Conservation (phyloP, 2,113 vertebrate genomes). For the Hystrix brachyura region DNA sequence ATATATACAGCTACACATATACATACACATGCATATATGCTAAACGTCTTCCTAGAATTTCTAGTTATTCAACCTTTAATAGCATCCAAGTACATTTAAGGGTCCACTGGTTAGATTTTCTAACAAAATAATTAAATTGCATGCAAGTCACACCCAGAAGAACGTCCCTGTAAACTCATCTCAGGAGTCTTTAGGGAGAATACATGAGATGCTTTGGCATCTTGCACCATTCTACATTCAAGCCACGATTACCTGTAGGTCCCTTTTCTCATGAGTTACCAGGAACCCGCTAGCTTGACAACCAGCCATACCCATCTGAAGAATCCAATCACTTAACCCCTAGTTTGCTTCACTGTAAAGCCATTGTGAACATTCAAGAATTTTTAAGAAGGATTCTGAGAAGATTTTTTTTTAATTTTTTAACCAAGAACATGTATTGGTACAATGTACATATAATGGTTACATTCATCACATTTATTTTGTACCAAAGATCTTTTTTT, state of each 20-base stretch:
- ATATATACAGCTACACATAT: fast-evolving
- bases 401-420: neutral
- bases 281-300: neutral
- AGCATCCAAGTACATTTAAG: neutral
- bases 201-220: no score
- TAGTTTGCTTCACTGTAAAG: neutral
- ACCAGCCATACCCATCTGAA: neutral
- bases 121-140: neutral
- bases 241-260: neutral
- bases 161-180: neutral
- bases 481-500: neutral
- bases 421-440: no score
- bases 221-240: neutral
- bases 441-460: no score
- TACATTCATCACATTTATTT: no score
- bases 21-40: neutral
- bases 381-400: neutral
- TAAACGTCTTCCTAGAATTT: neutral
- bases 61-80: neutral
- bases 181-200: neutral
- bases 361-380: neutral
- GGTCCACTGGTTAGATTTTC: neutral
- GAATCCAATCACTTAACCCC: neutral
- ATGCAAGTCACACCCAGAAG: neutral
- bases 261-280: neutral